phyloP scores from a whole-genome alignment of 1,140 invertebrate species.

The Papilio glaucus region DNA sequence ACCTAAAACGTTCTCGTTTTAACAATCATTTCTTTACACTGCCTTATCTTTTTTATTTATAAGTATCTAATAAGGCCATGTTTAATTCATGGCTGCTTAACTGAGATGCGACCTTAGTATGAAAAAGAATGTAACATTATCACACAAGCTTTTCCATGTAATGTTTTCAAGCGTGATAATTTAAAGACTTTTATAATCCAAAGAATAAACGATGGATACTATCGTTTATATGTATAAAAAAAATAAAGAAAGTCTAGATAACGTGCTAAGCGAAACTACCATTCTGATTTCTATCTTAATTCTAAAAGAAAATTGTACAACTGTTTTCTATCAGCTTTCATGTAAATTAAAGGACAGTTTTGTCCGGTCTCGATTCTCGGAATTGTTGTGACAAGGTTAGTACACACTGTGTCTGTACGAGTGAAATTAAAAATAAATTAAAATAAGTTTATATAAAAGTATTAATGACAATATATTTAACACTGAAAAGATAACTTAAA shows the following conservation, averaged over 20 bases:
- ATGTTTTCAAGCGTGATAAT: too few relatives aligned
- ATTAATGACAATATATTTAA: background rate
- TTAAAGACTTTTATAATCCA: too few relatives aligned
- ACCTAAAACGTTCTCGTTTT: slow-evolving; percentile 28
- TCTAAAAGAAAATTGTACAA: slow-evolving; percentile 22
- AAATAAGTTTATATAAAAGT: background rate
- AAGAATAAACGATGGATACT: background rate
- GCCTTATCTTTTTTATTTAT: background rate
- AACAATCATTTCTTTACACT: slow-evolving; percentile 18
- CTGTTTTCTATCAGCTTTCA: slow-evolving; percentile 4
- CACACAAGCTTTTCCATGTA: too few relatives aligned
- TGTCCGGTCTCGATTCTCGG: background rate
- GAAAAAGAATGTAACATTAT: too few relatives aligned
- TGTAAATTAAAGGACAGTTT: slow-evolving; percentile 27
- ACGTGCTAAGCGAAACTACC: slow-evolving; percentile 1
- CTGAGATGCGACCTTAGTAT: too few relatives aligned
- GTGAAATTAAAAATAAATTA: background rate
- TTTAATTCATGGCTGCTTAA: background rate
- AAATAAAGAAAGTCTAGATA: background rate
- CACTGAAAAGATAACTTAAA: too few relatives aligned
- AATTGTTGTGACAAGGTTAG: background rate
- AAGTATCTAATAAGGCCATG: background rate
- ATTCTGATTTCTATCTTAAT: slow-evolving; percentile 10
- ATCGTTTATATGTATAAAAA: background rate
- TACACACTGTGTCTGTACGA: background rate